These are phyloP conservation scores for Epizoanthus stellaris DNA, from an alignment of 92 coral and sea anemone genomes.

Conservation along the genomic window DNA sequence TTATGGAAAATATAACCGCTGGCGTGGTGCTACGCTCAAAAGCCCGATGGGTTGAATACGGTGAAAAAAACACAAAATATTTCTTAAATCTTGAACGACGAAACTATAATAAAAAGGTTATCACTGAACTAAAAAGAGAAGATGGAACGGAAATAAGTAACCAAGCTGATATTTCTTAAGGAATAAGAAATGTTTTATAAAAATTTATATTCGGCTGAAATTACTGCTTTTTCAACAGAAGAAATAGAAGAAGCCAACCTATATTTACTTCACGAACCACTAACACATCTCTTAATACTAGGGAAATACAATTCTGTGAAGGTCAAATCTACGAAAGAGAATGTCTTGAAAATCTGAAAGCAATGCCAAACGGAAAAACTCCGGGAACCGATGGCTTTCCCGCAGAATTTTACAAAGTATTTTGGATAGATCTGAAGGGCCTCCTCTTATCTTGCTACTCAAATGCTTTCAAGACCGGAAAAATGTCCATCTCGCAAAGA, in stretches of 20 bases:
- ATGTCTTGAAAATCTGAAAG: background rate
- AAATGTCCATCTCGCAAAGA: background rate
- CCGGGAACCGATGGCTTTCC: background rate
- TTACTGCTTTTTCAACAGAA: background rate
- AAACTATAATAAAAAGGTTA: no score
- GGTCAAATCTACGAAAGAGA: background rate
- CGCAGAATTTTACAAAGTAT: no score
- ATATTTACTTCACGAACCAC: background rate
- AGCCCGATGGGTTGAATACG: no score
- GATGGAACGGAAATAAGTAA: no score
- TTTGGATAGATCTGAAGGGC: background rate
- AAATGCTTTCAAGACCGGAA: background rate
- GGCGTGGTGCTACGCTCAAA: no score
- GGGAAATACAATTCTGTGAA: background rate
- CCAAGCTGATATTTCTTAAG: no score
- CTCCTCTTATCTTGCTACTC: background rate
- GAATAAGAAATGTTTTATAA: background rate
- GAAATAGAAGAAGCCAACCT: background rate
- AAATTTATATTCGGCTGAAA: background rate
- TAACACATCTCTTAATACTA: background rate
- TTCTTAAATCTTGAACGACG: no score
- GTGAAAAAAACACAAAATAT: no score
- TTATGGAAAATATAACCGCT: no score
- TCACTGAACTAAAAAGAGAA: no score
- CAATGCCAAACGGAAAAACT: background rate